Conservation (phyloP, 2,113 vertebrate genomes). For the Chionis minor region DNA sequence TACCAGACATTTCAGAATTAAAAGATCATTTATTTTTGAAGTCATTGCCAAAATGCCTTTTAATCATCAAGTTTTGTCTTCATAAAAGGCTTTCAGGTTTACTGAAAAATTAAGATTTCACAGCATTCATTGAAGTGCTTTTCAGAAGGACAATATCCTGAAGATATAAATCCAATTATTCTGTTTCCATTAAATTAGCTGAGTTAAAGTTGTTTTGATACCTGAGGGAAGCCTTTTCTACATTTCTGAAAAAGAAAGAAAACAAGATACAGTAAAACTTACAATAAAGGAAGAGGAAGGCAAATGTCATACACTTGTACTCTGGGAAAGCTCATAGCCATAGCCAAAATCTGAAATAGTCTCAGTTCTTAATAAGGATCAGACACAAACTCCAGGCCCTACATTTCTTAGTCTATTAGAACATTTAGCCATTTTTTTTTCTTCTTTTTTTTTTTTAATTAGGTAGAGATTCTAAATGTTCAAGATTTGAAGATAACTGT, state of each 20-base stretch:
- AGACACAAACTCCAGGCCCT: not conserved
- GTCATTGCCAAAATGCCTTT: slow-evolving; percentile 20
- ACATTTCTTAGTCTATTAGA: not conserved
- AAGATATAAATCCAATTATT: slow-evolving; percentile 44
- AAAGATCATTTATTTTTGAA: slow-evolving; percentile 43
- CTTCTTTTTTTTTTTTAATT: not conserved
- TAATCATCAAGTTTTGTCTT: slow-evolving; percentile 7
- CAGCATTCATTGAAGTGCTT: slow-evolving; percentile 1
- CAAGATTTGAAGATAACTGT: not conserved
- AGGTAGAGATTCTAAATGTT: not conserved
- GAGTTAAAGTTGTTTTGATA: slow-evolving; percentile 39
- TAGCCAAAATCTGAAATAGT: not conserved
- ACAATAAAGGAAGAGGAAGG: not conserved
- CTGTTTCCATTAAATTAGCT: slow-evolving; percentile 45
- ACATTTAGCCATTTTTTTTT: not conserved
- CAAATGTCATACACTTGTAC: not conserved
- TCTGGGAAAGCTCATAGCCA: not conserved
- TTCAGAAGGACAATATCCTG: slow-evolving; percentile 31
- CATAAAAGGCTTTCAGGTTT: slow-evolving; percentile 20
- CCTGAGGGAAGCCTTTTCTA: not conserved
- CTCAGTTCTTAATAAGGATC: not conserved
- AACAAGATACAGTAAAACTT: not conserved
- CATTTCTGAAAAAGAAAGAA: not conserved
- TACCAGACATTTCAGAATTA: slow-evolving; percentile 1
- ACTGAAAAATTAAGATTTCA: slow-evolving; percentile 53